Evolutionary conservation across 2,113 vertebrate genomes (phyloP).

Genomic region (Coptodon rendalli): DNA sequence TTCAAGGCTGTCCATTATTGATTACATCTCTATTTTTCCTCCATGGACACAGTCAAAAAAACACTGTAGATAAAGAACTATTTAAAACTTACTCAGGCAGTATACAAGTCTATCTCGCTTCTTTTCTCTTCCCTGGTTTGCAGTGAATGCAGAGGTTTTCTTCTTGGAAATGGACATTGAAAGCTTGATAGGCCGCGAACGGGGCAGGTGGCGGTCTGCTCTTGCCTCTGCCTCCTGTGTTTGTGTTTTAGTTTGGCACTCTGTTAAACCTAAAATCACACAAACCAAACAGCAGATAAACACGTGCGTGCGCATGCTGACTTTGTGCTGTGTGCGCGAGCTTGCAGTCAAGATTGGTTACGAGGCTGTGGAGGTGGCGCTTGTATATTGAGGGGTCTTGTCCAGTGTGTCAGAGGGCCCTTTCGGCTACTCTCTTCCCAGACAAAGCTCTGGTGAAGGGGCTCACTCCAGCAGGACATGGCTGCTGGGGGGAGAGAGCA

Average conservation of each 20-base stretch:
- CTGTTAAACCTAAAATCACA: slow-evolving; percentile 63
- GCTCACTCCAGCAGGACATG: slow-evolving; percentile 71
- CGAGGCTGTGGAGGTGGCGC: slow-evolving; percentile 52
- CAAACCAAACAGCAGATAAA: slow-evolving; percentile 68
- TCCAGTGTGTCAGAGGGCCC: slow-evolving; percentile 71
- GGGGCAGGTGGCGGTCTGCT: slow-evolving; percentile 59
- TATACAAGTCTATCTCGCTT: slow-evolving; percentile 25
- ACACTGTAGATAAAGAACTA: slow-evolving; percentile 56
- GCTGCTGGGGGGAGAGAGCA: slow-evolving; percentile 58
- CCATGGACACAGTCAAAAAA: slow-evolving; percentile 1
- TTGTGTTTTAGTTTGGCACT: slow-evolving; percentile 74
- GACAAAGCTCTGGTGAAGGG: slow-evolving; percentile 71
- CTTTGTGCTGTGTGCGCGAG: background rate
- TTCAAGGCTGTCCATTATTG: slow-evolving; percentile 73
- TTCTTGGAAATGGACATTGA: slow-evolving; percentile 41
- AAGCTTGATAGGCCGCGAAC: slow-evolving; percentile 59
- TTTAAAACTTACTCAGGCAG: slow-evolving; percentile 53
- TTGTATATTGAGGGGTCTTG: slow-evolving; percentile 68
- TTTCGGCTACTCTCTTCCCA: slow-evolving; percentile 69
- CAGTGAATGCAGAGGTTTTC: slow-evolving; percentile 46
- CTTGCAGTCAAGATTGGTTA: slow-evolving; percentile 7
- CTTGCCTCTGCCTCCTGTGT: slow-evolving; percentile 56
- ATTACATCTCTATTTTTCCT: slow-evolving; percentile 67
- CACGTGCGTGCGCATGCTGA: slow-evolving; percentile 30
- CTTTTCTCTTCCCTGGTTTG: slow-evolving; percentile 34